phyloP scores from a whole-genome alignment of 1,140 invertebrate genomes.

The Lordiphosa stackelbergi region DNA sequence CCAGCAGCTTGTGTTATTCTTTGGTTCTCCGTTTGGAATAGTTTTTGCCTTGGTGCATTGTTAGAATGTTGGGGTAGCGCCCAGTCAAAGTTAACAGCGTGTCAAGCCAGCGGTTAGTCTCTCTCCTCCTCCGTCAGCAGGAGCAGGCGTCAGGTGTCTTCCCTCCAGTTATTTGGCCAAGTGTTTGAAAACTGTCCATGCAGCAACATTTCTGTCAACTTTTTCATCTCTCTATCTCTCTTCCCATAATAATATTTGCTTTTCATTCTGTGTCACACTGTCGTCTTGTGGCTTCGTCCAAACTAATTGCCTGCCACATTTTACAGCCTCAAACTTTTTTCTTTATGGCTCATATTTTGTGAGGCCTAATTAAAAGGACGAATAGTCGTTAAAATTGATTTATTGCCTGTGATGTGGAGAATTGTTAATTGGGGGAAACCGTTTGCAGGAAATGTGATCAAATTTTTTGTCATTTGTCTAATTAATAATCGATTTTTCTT shows the following conservation, averaged over 20 bases:
- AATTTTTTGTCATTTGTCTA: not conserved
- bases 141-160: constrained; percentile 10
- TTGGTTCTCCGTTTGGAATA: constrained; percentile 8
- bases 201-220: constrained; percentile 5
- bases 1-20: constrained; percentile 28
- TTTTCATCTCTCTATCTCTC: constrained; percentile 20
- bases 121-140: constrained; percentile 1
- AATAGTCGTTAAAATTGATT: constrained; percentile 50
- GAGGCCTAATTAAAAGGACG: constrained; percentile 50
- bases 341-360: not conserved
- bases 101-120: constrained; percentile 45
- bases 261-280: constrained; percentile 33
- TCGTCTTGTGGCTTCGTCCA: constrained; percentile 16
- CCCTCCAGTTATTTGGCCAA: constrained; percentile 34
- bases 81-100: constrained; percentile 39
- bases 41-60: constrained; percentile 16
- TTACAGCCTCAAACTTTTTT: constrained; percentile 20
- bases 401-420: constrained; percentile 23
- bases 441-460: not conserved
- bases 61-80: constrained; percentile 15
- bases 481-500: constrained; percentile 8
- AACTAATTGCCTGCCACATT: constrained; percentile 49
- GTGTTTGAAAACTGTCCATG: constrained; percentile 34
- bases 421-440: constrained; percentile 35
- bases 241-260: constrained; percentile 51